phyloP scores from a whole-genome alignment of 92 coral and sea anemone genomes.

The Nematostella vectensis region DNA sequence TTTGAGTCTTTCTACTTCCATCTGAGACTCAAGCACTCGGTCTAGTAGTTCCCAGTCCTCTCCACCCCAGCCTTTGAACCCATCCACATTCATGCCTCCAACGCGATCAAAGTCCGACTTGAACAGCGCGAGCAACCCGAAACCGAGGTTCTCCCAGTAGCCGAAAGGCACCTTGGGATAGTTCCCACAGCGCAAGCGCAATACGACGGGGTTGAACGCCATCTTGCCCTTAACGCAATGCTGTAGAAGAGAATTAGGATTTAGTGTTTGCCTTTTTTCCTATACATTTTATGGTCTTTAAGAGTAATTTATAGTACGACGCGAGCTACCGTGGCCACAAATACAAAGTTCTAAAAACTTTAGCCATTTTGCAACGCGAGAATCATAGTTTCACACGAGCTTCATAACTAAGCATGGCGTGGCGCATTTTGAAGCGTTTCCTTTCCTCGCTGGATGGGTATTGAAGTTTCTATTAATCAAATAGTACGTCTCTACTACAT shows the following conservation, averaged over 20 bases:
- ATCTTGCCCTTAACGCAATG: conserved; percentile 85
- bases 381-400: too few species aligned
- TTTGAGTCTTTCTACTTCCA: conserved; percentile 79
- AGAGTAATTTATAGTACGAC: background rate
- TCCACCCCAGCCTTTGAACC: conserved; percentile 79
- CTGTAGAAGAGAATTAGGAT: conserved; percentile 17
- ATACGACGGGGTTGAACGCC: conserved; percentile 95
- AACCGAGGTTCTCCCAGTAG: conserved; percentile 87
- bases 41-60: conserved; percentile 95
- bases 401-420: too few species aligned
- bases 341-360: too few species aligned
- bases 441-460: too few species aligned
- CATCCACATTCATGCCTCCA: conserved; percentile 72
- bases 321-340: too few species aligned
- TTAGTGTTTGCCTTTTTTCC: background rate
- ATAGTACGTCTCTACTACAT: too few species aligned
- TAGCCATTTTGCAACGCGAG: too few species aligned
- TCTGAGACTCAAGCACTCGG: conserved; percentile 55
- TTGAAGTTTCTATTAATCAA: too few species aligned
- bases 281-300: background rate
- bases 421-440: too few species aligned
- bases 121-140: conserved; percentile 72
- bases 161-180: conserved; percentile 68
- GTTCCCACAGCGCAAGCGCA: conserved; percentile 68
- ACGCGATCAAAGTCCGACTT: conserved; percentile 80